These are phyloP conservation scores for Esox masquinongy DNA, from an alignment of 2,797 vertebrate species.

Conservation along the genomic window DNA sequence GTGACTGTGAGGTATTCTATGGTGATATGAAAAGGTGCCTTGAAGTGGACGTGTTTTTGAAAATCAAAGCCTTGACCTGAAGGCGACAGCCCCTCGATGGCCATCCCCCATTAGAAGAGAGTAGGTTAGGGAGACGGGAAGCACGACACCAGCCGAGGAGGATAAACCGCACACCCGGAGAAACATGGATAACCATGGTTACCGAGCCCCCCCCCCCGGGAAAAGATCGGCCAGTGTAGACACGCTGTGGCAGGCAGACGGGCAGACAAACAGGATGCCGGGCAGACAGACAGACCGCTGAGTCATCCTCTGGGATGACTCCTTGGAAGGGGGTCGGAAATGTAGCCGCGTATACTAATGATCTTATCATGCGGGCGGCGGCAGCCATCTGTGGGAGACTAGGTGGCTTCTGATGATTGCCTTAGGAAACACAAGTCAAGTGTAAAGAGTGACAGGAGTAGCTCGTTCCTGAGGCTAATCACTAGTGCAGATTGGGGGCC, in stretches of 20 bases:
- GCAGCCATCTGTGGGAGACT: slow-evolving; percentile 15
- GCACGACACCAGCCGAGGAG: background rate
- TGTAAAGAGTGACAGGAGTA: background rate
- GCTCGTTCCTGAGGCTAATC: background rate
- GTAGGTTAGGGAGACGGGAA: background rate
- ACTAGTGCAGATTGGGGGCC: background rate
- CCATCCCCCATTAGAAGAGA: background rate
- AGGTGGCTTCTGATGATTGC: background rate
- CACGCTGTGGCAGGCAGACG: background rate
- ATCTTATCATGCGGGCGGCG: background rate
- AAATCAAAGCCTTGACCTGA: background rate
- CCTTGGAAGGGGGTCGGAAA: background rate
- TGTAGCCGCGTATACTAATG: slow-evolving; percentile 3
- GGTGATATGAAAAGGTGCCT: background rate
- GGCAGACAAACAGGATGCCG: background rate
- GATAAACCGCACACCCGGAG: slow-evolving; percentile 4
- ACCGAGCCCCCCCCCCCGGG: slow-evolving; percentile 1
- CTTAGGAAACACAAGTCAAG: slow-evolving; percentile 12
- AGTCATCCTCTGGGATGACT: slow-evolving; percentile 4
- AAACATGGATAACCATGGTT: slow-evolving; percentile 29
- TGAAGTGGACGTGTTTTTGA: background rate
- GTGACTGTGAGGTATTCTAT: background rate
- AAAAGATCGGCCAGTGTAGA: background rate
- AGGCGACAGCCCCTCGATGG: background rate
- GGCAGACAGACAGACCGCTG: slow-evolving; percentile 6